Evolutionary conservation across 1,140 invertebrate species (phyloP), one percentile per base, ranked within the genome.

Genomic region (Leptoteleia sp.): DNA sequence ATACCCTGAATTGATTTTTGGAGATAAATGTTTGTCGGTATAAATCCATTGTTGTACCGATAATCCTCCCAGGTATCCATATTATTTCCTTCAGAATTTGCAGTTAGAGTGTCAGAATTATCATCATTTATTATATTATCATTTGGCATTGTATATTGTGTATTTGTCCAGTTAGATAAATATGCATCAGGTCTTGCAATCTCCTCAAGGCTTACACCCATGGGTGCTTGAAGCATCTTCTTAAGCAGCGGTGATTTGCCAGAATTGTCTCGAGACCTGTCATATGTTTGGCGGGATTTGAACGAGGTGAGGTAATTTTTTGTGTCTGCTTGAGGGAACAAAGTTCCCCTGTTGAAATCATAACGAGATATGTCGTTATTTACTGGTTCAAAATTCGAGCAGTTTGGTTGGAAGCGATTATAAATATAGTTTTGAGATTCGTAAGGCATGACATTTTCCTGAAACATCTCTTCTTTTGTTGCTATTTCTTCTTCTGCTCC

Each of bases 191-290:
- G 83, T 31, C 81, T 82, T 0, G 84, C 85, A 11, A 89, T 85
- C 35, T 85, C 83, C 16, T 84, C 84, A 7, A 89, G 71, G 79
- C 88, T 88, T 1, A 83, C 82, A n/a, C 88, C 87, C 7, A 79
- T 73, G n/a, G 88, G 88, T 7, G 88, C 88, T 55, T 89, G 85
- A 0, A 89, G 61, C 87, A 89, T 88, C 75, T 86, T 87, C 52
- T 86, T 88, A 1, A 89, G 16, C 3, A 89, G 55, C 11, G 85
- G 64, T 0, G 86, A 80, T 27, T 70, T 75, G 0, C 38, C 64
- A 7, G 35, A n/a, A 3, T 47, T 37, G 12, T 48, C 29, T 19
- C 61, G 9, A 8, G 8, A 6, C 4, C 11, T 12, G 0, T 43
- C 29, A 7, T 50, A 73, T 4, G 2, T 42, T 16, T 37, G 35